A percentile compares a stretch with the other conserved stretches of the same genome.
Evolutionary conservation across 2,888 invertebrate species (phyloP).

Genomic region (Aplocera efformata): DNA sequence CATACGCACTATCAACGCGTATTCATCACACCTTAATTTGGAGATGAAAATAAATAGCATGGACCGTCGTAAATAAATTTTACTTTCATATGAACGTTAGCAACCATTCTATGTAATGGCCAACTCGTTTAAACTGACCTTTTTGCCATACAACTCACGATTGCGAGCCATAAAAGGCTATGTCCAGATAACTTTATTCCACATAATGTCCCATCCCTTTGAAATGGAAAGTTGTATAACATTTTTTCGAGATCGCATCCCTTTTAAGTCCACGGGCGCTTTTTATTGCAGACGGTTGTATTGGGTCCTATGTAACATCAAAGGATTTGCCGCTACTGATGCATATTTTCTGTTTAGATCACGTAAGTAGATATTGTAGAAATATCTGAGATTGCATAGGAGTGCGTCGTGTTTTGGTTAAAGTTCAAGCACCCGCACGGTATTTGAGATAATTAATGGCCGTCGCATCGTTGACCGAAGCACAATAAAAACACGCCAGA

Average conservation of each 20-base stretch:
- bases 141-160: slow-evolving; percentile 61
- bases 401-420: slow-evolving; percentile 30
- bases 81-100: slow-evolving; percentile 63
- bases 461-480: slow-evolving; percentile 42
- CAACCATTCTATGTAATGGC: slow-evolving; percentile 61
- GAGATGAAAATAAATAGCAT: slow-evolving; percentile 26
- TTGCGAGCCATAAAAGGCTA: slow-evolving; percentile 69
- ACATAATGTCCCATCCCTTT: slow-evolving; percentile 70
- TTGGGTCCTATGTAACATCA: slow-evolving; percentile 51
- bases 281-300: slow-evolving; percentile 63
- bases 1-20: slow-evolving; percentile 11
- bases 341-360: slow-evolving; percentile 49
- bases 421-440: slow-evolving; percentile 50
- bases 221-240: slow-evolving; percentile 74
- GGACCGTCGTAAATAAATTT: slow-evolving; percentile 52
- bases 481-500: slow-evolving; percentile 59
- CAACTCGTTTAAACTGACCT: slow-evolving; percentile 58
- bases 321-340: slow-evolving; percentile 52
- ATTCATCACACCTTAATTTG: slow-evolving; percentile 17
- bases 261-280: slow-evolving; percentile 59
- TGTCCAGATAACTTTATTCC: slow-evolving; percentile 76
- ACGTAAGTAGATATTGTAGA: slow-evolving; percentile 15
- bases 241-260: slow-evolving; percentile 63
- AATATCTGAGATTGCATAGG: slow-evolving; percentile 19
- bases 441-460: slow-evolving; percentile 57